Percentiles rank a stretch among this genome's conserved stretches.
Conservation (phyloP, 92 coral and sea anemone species). For the Hydrozoanthus gracilis region DNA sequence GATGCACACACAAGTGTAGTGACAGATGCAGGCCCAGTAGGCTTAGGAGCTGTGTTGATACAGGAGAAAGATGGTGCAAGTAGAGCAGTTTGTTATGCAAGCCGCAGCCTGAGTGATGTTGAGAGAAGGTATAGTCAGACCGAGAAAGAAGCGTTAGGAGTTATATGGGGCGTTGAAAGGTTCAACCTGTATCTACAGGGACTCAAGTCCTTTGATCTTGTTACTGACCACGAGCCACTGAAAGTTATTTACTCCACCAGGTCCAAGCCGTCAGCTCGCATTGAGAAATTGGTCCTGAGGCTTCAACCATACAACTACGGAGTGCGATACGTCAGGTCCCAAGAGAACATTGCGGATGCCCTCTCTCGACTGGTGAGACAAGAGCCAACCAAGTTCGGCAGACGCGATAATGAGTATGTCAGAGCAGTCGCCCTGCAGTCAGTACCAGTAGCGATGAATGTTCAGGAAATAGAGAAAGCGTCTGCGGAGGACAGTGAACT, state of each 20-base stretch:
- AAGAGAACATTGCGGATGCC: constrained; percentile 61
- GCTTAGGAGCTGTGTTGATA: constrained; percentile 50
- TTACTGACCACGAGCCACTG: constrained; percentile 26
- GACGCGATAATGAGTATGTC: constrained; percentile 29
- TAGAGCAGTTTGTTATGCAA: constrained; percentile 52
- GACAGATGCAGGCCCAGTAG: constrained; percentile 59
- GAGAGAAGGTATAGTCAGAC: constrained; percentile 60
- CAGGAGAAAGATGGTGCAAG: constrained; percentile 54
- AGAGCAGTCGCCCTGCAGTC: constrained; percentile 33
- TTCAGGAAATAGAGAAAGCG: too few species aligned
- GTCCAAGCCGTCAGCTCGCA: constrained; percentile 54
- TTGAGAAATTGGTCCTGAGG: constrained; percentile 56
- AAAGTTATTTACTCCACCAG: constrained; percentile 15
- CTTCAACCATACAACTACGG: constrained; percentile 56
- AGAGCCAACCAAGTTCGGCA: constrained; percentile 5
- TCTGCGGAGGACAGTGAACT: too few species aligned
- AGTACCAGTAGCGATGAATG: constrained; percentile 33
- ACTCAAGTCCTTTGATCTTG: constrained; percentile 16
- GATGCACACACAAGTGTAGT: constrained; percentile 52
- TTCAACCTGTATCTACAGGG: constrained; percentile 42
- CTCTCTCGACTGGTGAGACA: constrained; percentile 44
- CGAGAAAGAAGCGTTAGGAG: constrained; percentile 62
- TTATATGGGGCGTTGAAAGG: constrained; percentile 67
- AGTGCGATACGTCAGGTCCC: constrained; percentile 51
- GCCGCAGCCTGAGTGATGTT: constrained; percentile 50